Evolutionary conservation across 2,113 vertebrate genomes (phyloP), one percentile per base, ranked within the genome.

Genomic region (Pampusana beccarii): DNA sequence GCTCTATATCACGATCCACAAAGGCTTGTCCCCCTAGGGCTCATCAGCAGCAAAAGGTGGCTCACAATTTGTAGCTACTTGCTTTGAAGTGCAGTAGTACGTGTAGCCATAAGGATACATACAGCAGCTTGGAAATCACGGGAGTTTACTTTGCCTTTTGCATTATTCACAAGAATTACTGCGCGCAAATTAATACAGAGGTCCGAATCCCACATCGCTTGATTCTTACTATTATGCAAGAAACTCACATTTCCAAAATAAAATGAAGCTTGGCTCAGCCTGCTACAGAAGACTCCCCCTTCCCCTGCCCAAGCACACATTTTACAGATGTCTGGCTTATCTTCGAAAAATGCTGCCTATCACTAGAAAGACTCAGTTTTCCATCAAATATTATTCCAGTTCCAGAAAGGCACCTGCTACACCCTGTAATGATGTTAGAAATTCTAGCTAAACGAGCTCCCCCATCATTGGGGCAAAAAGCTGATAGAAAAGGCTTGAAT

Each of bases 131-230:
- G 70, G 53, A 62, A 85, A 92, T 67, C 81, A 51, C 5, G 16
- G 57, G 54, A 26, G 33, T 67, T 90, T 71, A 67, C 69, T 94
- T 50, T 51, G 70, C 66, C 87, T 83, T 82, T 54, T 82, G 87
- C 85, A 90, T 85, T 85, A 85, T 80, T 86, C 74, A 91, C 66
- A 75, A 50, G 70, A 93, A 87, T 88, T 75, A 72, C 61, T 40
- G 61, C 72, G 62, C 3, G 7, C 46, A 86, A 91, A 88, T 38
- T 46, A 65, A 75, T 42, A 58, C 31, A 90, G 71, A 73, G 26
- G 17, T 24, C 56, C 70, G 58, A 87, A 83, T 70, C 67, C 46
- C 67, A 48, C 1, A 20, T 72, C 0, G 0, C 38, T 73, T 38
- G n/a, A 42, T 77, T 89, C 84, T 78, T 28, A 13, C 54, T 72